phyloP scores from a whole-genome alignment of 2,797 vertebrate species.

The Xiphophorus birchmanni region DNA sequence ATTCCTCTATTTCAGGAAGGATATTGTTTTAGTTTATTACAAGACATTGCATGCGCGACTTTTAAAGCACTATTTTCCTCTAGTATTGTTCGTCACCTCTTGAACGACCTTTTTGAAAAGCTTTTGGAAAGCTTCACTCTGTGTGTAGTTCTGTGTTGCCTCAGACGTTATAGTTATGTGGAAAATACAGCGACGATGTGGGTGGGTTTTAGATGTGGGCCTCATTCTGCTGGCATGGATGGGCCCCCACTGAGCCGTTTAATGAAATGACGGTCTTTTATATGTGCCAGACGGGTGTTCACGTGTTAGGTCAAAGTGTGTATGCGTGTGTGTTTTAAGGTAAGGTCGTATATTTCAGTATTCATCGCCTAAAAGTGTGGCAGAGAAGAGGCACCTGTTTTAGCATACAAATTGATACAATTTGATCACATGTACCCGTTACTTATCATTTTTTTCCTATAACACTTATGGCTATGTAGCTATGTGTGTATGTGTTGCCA shows the following conservation, averaged over 20 bases:
- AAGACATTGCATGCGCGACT: conserved; percentile 76
- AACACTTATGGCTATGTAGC: background rate
- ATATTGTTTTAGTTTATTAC: conserved; percentile 60
- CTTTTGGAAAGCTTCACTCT: conserved; percentile 51
- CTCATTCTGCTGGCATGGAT: conserved; percentile 78
- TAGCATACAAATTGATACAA: conserved; percentile 26
- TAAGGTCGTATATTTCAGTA: conserved; percentile 56
- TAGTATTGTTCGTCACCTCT: conserved; percentile 86
- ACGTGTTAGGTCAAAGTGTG: conserved; percentile 48
- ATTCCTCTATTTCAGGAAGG: conserved; percentile 77
- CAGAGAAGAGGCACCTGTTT: conserved; percentile 53
- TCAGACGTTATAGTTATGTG: conserved; percentile 44
- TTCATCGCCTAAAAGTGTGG: conserved; percentile 50
- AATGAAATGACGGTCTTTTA: conserved; percentile 73
- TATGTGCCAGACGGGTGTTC: conserved; percentile 57
- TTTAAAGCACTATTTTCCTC: conserved; percentile 83
- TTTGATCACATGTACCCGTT: background rate
- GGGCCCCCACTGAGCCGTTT: conserved; percentile 76
- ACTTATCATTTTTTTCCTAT: conserved; percentile 10
- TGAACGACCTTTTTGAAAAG: conserved; percentile 83
- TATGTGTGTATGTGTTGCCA: background rate
- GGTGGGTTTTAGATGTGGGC: conserved; percentile 61
- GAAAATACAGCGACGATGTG: conserved; percentile 40
- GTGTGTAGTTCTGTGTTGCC: conserved; percentile 35
- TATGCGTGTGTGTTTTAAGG: conserved; percentile 47